Evolutionary conservation across 1,140 invertebrate genomes (phyloP), one percentile per base, ranked within the genome.

Genomic region (Elysia chlorotica): DNA sequence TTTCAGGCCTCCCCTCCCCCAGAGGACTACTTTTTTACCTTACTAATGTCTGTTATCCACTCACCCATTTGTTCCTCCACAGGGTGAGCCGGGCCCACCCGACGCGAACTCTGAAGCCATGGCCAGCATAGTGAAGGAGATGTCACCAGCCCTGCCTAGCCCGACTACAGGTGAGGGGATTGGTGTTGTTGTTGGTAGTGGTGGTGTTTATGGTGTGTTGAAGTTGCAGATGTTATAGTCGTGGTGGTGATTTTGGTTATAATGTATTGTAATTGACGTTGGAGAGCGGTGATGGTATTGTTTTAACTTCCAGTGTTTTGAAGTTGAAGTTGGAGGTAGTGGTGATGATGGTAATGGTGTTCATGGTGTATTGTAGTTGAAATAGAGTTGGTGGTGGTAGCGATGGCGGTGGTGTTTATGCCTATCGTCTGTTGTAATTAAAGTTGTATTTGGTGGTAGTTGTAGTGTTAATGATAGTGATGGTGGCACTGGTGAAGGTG

Each of bases 101-200:
- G 63, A 78, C 76, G 56, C 74, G 23, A 78, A 75, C 14, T 78
- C 82, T 1, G 86, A 86, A 72, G 70, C 85, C 57, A 75, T 87
- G 53, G 85, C 85, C 36, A 81, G 82, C 38, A 82, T 82, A 61
- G 80, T 87, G 30, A 83, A 84, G 65, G 84, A 87, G 56, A 76
- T 81, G 25, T 77, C 78, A n/a, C 74, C 75, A 30, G 62, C 76
- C 14, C 10, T 10, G 56, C 25, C 10, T 10, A 25, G 56, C 25
- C 14, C 10, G 25, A 14, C 6, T 59, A 6, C 28, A 14, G 14
- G 28, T 10, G 25, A 10, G 25, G 14, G 6, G 14, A 25, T 17
- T 19, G 14, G 17, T 19, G 14, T 10, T 17, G 56, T 59, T 25
- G 41, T 48, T 48, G n/a, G 10, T 48, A n/a, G 10, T 48, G 10